A percentile compares a stretch with the other conserved stretches of the same genome.
These are phyloP conservation scores for Microcebus ravelobensis DNA, from an alignment of 2,113 vertebrate species.

Conservation along the genomic window DNA sequence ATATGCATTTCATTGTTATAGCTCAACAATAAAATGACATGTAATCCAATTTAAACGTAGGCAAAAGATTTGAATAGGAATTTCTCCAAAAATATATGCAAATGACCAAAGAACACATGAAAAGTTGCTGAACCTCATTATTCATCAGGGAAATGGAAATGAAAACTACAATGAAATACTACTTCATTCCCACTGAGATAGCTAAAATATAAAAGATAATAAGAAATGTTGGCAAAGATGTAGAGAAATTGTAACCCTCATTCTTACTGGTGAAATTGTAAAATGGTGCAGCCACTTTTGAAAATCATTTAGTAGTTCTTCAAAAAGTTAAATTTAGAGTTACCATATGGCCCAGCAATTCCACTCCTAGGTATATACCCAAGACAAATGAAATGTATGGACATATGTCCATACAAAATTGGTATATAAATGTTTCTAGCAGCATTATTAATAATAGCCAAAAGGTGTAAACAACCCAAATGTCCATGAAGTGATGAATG, in stretches of 20 bases:
- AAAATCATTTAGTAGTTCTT: neutral
- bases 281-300: neutral
- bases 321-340: conserved; percentile 40
- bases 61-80: neutral
- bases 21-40: neutral
- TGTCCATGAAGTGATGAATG: neutral
- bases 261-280: neutral
- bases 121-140: neutral
- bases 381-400: neutral
- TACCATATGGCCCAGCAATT: neutral
- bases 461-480: neutral
- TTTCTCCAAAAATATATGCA: conserved; percentile 18
- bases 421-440: neutral
- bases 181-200: neutral
- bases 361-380: neutral
- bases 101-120: neutral
- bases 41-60: neutral
- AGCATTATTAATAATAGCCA: neutral
- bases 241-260: neutral
- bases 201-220: neutral
- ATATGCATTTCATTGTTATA: neutral
- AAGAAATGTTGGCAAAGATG: neutral
- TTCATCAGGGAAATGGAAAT: neutral
- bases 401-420: neutral
- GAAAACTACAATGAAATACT: conserved; percentile 2